Evolutionary conservation across 2,113 vertebrate species (phyloP).

Genomic region (Hypomesus transpacificus): DNA sequence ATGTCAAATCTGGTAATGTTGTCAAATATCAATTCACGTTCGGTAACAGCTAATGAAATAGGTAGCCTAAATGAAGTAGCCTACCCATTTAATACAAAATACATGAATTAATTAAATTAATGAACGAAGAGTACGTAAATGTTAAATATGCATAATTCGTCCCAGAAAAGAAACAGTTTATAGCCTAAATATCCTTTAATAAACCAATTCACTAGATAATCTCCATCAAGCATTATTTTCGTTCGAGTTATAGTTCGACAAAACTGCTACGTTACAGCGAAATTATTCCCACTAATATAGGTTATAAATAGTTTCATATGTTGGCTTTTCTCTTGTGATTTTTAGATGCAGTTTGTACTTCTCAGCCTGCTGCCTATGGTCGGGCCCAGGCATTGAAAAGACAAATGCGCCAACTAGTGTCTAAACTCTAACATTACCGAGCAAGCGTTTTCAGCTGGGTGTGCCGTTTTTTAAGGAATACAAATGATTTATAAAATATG

Average conservation of each 20-base stretch:
- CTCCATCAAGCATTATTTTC: background rate
- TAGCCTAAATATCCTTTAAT: background rate
- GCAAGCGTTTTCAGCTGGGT: conserved; percentile 34
- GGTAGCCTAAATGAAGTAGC: background rate
- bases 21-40: no score
- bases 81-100: background rate
- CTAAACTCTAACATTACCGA: conserved; percentile 45
- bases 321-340: conserved; percentile 29
- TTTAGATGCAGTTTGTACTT: conserved; percentile 43
- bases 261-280: background rate
- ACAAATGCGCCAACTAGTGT: conserved; percentile 79
- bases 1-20: no score
- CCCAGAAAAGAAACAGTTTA: background rate
- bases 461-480: conserved; percentile 43
- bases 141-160: background rate
- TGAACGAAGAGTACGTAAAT: background rate
- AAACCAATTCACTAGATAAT: background rate
- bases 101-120: background rate
- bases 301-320: conserved; percentile 2
- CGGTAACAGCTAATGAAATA: background rate
- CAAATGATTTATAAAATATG: conserved; percentile 5
- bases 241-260: background rate
- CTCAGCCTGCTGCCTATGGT: conserved; percentile 19
- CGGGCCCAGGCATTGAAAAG: conserved; percentile 60
- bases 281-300: background rate